phyloP scores from a whole-genome alignment of 2,797 vertebrate species.

The Lagodon rhomboides region DNA sequence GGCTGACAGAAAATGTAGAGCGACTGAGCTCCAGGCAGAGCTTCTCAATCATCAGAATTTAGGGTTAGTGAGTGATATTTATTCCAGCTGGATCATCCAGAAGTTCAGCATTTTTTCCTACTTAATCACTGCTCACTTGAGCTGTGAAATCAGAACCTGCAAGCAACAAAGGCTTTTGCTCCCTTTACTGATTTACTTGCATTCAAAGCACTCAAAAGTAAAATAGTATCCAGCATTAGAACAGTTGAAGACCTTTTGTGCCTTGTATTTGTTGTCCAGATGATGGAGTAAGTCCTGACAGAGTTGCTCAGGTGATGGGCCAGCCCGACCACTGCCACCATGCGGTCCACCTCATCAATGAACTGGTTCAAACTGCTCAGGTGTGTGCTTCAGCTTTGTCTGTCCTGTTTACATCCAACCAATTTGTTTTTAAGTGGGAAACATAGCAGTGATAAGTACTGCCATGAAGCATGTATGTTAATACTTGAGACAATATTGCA shows the following conservation, averaged over 20 bases:
- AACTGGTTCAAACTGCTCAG: slow-evolving; percentile 97
- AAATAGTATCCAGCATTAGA: not conserved
- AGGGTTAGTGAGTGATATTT: not conserved
- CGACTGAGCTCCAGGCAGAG: not conserved
- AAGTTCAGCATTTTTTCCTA: not conserved
- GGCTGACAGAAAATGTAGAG: not conserved
- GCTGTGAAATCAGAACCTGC: slow-evolving; percentile 7
- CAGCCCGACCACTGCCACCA: slow-evolving; percentile 97
- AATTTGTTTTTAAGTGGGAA: not conserved
- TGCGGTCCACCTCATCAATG: slow-evolving; percentile 95
- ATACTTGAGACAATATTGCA: not conserved
- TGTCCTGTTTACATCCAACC: not conserved
- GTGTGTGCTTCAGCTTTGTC: slow-evolving; percentile 72
- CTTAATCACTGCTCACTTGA: not conserved
- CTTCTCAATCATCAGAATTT: not conserved
- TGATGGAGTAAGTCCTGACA: slow-evolving; percentile 95
- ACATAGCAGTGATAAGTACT: not conserved
- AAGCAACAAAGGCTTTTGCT: not conserved
- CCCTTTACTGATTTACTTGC: not conserved
- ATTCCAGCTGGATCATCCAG: not conserved
- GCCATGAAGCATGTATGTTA: not conserved
- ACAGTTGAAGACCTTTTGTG: not conserved
- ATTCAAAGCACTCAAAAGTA: not conserved
- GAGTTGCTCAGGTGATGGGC: slow-evolving; percentile 98
- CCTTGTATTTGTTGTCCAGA: slow-evolving; percentile 81